phyloP scores from a whole-genome alignment of 1,140 invertebrate genomes.

The Trachymyrmex septentrionalis region DNA sequence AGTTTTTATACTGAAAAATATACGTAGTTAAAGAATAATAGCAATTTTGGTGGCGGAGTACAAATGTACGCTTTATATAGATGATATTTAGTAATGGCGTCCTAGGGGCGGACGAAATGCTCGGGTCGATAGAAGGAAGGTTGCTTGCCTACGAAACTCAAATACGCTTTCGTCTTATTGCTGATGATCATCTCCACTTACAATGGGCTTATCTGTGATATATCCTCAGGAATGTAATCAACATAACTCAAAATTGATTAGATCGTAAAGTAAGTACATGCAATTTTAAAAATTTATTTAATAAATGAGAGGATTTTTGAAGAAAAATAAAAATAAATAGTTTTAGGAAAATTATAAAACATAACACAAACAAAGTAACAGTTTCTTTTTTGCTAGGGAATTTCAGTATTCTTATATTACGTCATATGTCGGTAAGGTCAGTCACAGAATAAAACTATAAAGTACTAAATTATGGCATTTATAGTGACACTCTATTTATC shows the following conservation, averaged over 20 bases:
- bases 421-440: slow-evolving; percentile 40
- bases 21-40: slow-evolving; percentile 52
- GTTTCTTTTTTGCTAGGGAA: slow-evolving; percentile 19
- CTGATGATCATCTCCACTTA: slow-evolving; percentile 60
- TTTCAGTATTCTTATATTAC: slow-evolving; percentile 26
- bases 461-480: background rate
- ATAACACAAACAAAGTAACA: background rate
- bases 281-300: background rate
- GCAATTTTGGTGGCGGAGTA: slow-evolving; percentile 53
- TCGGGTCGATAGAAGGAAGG: slow-evolving; percentile 82
- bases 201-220: slow-evolving; percentile 37
- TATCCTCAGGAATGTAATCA: slow-evolving; percentile 69
- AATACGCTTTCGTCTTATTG: slow-evolving; percentile 68
- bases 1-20: slow-evolving; percentile 69
- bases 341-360: background rate
- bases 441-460: background rate
- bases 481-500: background rate
- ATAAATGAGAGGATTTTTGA: background rate
- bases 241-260: slow-evolving; percentile 3
- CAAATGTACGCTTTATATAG: slow-evolving; percentile 35
- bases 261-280: slow-evolving; percentile 11
- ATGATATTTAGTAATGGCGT: slow-evolving; percentile 79
- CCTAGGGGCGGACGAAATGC: slow-evolving; percentile 72
- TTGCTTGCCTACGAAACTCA: slow-evolving; percentile 78
- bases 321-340: background rate